phyloP scores from a whole-genome alignment of 1,140 invertebrate species.

The Littorina saxatilis region DNA sequence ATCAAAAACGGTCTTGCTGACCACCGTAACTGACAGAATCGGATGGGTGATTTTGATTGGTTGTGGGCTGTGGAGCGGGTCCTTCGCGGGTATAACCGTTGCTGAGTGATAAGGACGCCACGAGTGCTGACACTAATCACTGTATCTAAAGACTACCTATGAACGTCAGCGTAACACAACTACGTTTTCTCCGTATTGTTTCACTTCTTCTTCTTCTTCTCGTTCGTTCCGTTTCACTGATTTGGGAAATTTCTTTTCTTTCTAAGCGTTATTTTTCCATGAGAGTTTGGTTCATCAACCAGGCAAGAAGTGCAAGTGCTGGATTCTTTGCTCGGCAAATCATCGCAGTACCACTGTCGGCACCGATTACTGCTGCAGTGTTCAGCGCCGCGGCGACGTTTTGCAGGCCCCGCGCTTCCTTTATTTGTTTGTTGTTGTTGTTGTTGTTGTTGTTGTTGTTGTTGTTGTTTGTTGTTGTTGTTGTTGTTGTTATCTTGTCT shows the following conservation, averaged over 20 bases:
- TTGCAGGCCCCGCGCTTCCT: too few species aligned
- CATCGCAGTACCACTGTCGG: too few species aligned
- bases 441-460: too few species aligned
- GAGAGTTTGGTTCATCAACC: too few species aligned
- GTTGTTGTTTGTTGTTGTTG: too few species aligned
- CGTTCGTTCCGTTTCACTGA: too few species aligned
- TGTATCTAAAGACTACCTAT: background rate
- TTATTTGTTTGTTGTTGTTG: too few species aligned
- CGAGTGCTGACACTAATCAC: background rate
- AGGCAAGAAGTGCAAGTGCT: too few species aligned
- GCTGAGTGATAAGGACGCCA: slow-evolving; percentile 17
- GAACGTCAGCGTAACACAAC: background rate
- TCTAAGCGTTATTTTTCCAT: background rate
- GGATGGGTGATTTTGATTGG: slow-evolving; percentile 10
- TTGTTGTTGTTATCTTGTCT: too few species aligned
- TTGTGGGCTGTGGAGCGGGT: background rate
- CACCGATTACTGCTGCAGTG: too few species aligned
- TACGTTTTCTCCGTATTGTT: background rate
- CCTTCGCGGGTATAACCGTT: slow-evolving; percentile 5
- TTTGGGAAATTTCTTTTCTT: background rate
- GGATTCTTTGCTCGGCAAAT: too few species aligned
- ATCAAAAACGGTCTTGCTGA: background rate
- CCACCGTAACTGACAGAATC: background rate
- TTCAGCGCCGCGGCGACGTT: too few species aligned
- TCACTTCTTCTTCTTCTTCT: background rate